Percentiles rank a stretch among this genome's conserved stretches.
phyloP scores from a whole-genome alignment of 2,888 invertebrate species.

The Andricus quercusramuli region DNA sequence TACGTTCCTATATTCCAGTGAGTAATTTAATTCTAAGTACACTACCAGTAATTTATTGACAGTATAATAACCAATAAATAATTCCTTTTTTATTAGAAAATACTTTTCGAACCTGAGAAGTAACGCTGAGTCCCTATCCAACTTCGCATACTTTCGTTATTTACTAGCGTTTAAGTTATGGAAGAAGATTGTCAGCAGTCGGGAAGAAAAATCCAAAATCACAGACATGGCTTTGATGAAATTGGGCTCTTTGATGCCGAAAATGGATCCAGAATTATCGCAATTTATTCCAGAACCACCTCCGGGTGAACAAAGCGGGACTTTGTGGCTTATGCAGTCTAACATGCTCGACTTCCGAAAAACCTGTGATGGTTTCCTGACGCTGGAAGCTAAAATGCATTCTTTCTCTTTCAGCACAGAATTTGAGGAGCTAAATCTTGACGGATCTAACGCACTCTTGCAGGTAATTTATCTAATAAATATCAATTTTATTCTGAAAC shows the following conservation, averaged over 20 bases:
- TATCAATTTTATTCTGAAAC: too few species aligned
- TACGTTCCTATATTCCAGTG: constrained; percentile 68
- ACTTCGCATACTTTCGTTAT: constrained; percentile 68
- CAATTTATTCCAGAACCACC: constrained; percentile 64
- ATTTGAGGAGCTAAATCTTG: neutral
- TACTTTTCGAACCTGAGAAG: constrained; percentile 61
- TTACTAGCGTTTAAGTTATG: constrained; percentile 71
- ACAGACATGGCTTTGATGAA: constrained; percentile 64
- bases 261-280: constrained; percentile 58
- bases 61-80: constrained; percentile 14
- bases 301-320: constrained; percentile 59
- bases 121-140: constrained; percentile 57
- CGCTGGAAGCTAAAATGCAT: constrained; percentile 58
- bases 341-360: constrained; percentile 65
- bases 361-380: constrained; percentile 64
- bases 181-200: constrained; percentile 65
- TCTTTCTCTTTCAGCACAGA: neutral
- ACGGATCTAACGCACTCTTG: neutral
- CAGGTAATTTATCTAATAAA: too few species aligned
- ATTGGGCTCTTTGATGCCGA: constrained; percentile 64
- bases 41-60: neutral
- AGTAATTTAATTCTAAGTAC: constrained; percentile 39
- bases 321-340: constrained; percentile 67
- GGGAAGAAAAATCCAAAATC: constrained; percentile 62
- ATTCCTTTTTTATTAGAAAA: constrained; percentile 60